Percentiles rank a stretch among this genome's conserved stretches.
Evolutionary conservation across 1,140 invertebrate species (phyloP).

Genomic region (Melitaea cinxia): DNA sequence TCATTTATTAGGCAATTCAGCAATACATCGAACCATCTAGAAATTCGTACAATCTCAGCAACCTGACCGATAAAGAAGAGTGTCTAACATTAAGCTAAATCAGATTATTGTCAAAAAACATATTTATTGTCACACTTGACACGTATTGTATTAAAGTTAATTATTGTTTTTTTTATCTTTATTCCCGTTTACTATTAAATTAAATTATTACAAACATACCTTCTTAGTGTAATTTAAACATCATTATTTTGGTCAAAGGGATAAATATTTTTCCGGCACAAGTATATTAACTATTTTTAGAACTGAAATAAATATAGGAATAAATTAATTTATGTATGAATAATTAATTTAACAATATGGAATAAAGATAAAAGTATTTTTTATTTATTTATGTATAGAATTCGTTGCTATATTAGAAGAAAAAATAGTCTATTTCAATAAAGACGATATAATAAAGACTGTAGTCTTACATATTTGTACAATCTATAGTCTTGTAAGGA

Average conservation of each 20-base stretch:
- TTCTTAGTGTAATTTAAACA: too few relatives aligned
- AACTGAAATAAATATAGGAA: too few relatives aligned
- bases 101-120: constrained; percentile 34
- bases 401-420: constrained; percentile 54
- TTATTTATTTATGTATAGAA: constrained; percentile 12
- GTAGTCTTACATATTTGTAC: constrained; percentile 49
- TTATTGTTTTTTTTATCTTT: constrained; percentile 20
- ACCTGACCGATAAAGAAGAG: constrained; percentile 38
- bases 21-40: constrained; percentile 59
- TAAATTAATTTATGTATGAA: too few relatives aligned
- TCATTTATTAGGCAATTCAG: constrained; percentile 66
- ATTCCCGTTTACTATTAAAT: constrained; percentile 17
- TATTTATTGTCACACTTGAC: constrained; percentile 36
- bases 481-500: constrained; percentile 74
- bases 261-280: too few relatives aligned
- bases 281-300: too few relatives aligned
- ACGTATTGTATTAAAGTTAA: constrained; percentile 10
- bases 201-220: too few relatives aligned
- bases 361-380: constrained; percentile 36
- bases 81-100: constrained; percentile 28
- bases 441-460: constrained; percentile 22
- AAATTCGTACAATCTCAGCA: constrained; percentile 40
- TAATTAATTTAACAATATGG: neutral
- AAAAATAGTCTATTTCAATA: constrained; percentile 28
- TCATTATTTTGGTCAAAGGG: too few relatives aligned